Conservation (phyloP, 2,888 invertebrate species). For the Rugalucina vietnamica region DNA sequence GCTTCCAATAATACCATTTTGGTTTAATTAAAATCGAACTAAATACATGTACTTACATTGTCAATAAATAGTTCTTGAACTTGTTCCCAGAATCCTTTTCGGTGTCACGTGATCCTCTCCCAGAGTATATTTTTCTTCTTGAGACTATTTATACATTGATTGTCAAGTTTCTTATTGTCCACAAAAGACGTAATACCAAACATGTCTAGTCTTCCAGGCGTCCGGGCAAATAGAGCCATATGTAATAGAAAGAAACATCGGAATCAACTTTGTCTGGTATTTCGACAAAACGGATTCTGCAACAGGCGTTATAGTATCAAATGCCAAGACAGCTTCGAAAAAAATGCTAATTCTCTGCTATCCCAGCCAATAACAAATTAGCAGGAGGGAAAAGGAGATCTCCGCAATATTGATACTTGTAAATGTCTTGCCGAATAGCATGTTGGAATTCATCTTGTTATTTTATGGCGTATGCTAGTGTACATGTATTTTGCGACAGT, state of each 20-base stretch:
- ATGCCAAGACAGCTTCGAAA: not conserved
- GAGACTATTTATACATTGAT: no score
- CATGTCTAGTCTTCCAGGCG: no score
- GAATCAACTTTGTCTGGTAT: not conserved
- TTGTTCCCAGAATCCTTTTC: not conserved
- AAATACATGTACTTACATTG: no score
- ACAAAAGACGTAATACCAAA: not conserved
- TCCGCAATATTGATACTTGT: not conserved
- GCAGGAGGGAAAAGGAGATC: not conserved
- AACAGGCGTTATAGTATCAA: not conserved
- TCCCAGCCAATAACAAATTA: slow-evolving; percentile 16
- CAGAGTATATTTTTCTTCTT: no score
- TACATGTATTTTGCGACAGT: no score
- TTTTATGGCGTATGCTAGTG: no score
- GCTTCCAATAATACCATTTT: no score
- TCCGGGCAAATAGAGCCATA: no score
- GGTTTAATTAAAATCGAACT: no score
- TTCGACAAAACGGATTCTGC: not conserved
- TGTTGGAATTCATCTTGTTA: no score
- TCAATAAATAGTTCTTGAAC: not conserved
- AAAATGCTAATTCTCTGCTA: not conserved
- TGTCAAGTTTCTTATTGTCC: not conserved
- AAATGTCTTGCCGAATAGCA: not conserved
- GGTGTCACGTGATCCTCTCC: not conserved
- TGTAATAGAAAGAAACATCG: not conserved